Base-by-base conservation (phyloP, 2,888 invertebrate genomes). In the Oegoconia quadripuncta region DNA sequence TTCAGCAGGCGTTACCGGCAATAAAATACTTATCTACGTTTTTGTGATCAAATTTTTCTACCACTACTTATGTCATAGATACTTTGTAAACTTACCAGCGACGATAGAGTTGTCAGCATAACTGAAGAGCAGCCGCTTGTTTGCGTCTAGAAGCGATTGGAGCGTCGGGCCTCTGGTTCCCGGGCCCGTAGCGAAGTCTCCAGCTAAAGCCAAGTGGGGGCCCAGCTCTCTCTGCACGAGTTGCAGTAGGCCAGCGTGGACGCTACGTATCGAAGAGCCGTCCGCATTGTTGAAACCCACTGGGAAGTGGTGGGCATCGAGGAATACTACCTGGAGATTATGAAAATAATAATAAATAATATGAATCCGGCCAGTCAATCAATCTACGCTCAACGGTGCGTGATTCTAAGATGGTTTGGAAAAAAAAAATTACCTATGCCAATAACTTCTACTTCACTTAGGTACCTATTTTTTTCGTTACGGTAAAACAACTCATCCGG, bases 281-380 rank as follows among this genome's bases (percentile, higher is more conserved):
- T 83, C 71, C 0, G 66, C 59, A 17, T 80, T 64, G 51, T 87
- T 86, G 51, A 92, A 91, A 2, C 92, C 92, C 12, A 91, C 80
- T 1, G 95, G 95, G 72, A 96, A 95, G 43, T 94, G 91, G 59
- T 95, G 95, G 30, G 96, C 93, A 61, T 96, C 95, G 33, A 96
- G 73, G 44, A 96, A 90, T 7, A 96, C 88, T 20, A 95, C 81
- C 88, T 88, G 65, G 3, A 59, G 53, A 34, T 9, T 28, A 12
- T 22, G 9, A 30, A 3, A 11, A 13, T 5, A 1, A 28, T 27
- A 7, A 18, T 17, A 27, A 18, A 13, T 35, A 7, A 16, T 27
- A 16, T 14, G n/a, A n/a, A n/a, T n/a, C n/a, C n/a, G n/a, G n/a
- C n/a, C n/a, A n/a, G n/a, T n/a, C n/a, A n/a, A n/a, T n/a, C n/a